Evolutionary conservation across 2,797 vertebrate genomes (phyloP).

Genomic region (Enteromius mattozi): DNA sequence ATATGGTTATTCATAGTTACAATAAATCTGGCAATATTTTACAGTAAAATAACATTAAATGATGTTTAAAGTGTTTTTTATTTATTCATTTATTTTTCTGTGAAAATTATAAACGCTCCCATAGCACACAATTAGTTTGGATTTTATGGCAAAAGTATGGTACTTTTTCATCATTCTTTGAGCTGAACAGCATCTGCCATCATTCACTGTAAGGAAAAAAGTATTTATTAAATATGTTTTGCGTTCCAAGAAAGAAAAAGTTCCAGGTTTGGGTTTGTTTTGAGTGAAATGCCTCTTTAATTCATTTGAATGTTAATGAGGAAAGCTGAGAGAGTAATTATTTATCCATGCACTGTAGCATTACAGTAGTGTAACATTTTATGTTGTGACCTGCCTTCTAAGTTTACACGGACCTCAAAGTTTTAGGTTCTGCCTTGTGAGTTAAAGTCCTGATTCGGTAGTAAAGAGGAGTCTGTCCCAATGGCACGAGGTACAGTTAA

Average conservation of each 20-base stretch:
- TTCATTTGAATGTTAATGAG: background rate
- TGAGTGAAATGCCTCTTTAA: background rate
- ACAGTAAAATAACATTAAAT: background rate
- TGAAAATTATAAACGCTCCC: no score
- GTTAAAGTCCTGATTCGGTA: background rate
- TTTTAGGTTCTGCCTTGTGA: conserved; percentile 1
- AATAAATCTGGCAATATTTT: background rate
- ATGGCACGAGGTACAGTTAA: background rate
- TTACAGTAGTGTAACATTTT: background rate
- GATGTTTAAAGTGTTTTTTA: background rate
- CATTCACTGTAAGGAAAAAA: background rate
- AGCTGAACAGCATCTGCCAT: background rate
- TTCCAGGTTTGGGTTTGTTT: background rate
- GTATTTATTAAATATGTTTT: background rate
- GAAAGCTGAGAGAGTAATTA: background rate
- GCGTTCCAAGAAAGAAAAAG: background rate
- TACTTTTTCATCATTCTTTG: background rate
- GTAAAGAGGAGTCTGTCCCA: conserved; percentile 23
- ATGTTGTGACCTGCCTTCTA: conserved; percentile 12
- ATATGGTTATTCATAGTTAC: background rate
- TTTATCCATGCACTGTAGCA: background rate
- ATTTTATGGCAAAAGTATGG: background rate
- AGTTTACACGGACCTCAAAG: background rate
- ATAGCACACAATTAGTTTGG: background rate
- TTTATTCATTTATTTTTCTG: background rate